Evolutionary conservation across 2,797 vertebrate genomes (phyloP).

Genomic region (Spheniscus humboldti): DNA sequence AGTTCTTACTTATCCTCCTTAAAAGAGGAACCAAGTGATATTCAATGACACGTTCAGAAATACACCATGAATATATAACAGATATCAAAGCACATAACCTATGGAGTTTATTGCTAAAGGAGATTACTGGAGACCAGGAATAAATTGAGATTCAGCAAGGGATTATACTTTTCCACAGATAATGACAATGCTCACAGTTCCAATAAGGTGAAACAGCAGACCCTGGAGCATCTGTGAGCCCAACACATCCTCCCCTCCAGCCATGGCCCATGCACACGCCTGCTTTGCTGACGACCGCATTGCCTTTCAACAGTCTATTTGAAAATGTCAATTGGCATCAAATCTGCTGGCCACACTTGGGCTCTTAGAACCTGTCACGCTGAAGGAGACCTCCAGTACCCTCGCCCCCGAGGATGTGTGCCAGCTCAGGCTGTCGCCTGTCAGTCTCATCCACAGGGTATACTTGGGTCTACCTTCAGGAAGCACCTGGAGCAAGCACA

Average conservation of each 20-base stretch:
- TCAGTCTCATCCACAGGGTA: no score
- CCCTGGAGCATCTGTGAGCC: not conserved
- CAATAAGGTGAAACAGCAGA: not conserved
- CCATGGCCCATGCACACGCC: not conserved
- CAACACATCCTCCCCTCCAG: not conserved
- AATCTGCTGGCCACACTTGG: not conserved
- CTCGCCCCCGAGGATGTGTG: fast-evolving
- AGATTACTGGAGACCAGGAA: not conserved
- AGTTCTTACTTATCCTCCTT: not conserved
- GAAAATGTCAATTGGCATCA: not conserved
- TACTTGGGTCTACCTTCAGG: not conserved
- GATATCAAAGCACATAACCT: not conserved
- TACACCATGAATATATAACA: not conserved
- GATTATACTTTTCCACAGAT: not conserved
- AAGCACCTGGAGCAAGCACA: not conserved
- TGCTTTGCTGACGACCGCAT: not conserved
- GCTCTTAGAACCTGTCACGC: not conserved
- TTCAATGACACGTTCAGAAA: not conserved
- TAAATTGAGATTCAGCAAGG: not conserved
- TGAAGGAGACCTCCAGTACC: not conserved
- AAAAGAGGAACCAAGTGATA: not conserved
- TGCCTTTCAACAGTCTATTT: not conserved
- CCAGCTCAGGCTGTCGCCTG: not conserved
- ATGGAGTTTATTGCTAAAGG: not conserved
- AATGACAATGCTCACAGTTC: not conserved